A percentile compares a stretch with the other conserved stretches of the same genome.
phyloP scores from a whole-genome alignment of 2,113 vertebrate species.

The Pitta sordida region DNA sequence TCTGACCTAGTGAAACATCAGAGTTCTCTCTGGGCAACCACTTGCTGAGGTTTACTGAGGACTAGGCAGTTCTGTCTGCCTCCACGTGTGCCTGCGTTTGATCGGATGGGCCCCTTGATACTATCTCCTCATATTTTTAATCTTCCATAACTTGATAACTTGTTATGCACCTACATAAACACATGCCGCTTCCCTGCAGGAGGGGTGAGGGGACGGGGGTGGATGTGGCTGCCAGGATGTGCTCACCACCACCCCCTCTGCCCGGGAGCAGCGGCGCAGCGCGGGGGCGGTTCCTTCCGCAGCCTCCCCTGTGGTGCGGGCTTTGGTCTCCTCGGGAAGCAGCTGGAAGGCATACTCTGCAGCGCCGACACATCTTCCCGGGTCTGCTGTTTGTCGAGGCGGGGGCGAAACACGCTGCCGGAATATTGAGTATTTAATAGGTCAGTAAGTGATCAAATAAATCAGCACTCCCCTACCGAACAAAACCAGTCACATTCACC shows the following conservation, averaged over 20 bases:
- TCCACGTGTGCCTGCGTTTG: not conserved
- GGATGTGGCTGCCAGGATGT: not conserved
- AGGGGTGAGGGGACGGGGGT: fast-evolving
- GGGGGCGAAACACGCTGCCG: not conserved
- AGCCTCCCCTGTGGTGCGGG: not conserved
- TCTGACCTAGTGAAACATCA: not conserved
- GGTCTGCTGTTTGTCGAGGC: not conserved
- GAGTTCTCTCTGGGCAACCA: not conserved
- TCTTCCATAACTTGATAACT: not conserved
- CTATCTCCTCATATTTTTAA: not conserved
- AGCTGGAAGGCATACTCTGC: not conserved
- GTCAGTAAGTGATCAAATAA: not conserved
- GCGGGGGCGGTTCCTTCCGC: not conserved
- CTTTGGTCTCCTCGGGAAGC: not conserved
- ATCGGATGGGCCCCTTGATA: not conserved
- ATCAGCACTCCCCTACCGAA: not conserved
- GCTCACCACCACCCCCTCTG: not conserved
- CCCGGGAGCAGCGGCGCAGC: not conserved
- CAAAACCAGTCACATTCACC: not conserved
- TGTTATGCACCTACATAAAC: not conserved
- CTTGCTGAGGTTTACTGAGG: not conserved
- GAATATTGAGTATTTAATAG: not conserved
- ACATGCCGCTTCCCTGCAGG: not conserved
- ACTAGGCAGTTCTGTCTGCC: not conserved
- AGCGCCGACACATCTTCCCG: not conserved